Conservation (phyloP, 2,797 vertebrate genomes). For the Lycodopsis pacificus region DNA sequence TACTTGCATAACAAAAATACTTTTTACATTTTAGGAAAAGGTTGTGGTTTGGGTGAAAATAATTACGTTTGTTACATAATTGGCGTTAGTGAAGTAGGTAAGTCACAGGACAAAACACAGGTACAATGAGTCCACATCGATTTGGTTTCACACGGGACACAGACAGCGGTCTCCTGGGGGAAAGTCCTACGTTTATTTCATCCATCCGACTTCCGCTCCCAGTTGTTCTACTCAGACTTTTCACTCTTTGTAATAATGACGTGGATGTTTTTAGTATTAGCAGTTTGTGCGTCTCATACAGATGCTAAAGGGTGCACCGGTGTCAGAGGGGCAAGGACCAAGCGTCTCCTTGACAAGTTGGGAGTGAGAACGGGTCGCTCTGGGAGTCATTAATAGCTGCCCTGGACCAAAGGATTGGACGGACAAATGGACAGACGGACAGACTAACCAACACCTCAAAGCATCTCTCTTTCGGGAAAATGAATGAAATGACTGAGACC, state of each 20-base stretch:
- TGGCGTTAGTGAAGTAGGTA: background rate
- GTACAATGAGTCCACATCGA: background rate
- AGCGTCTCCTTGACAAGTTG: background rate
- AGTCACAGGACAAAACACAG: background rate
- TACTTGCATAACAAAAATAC: too few relatives aligned
- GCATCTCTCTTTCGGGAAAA: conserved; percentile 22
- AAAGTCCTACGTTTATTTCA: background rate
- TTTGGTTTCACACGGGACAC: background rate
- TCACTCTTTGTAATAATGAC: background rate
- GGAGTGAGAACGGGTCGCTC: background rate
- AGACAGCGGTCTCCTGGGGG: background rate
- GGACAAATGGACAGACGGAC: background rate
- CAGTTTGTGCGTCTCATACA: background rate
- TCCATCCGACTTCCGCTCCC: background rate
- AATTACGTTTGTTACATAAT: background rate
- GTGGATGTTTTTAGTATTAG: background rate
- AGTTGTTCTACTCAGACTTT: background rate
- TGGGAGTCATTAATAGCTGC: background rate
- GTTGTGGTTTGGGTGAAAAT: background rate
- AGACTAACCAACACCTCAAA: background rate
- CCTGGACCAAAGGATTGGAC: background rate
- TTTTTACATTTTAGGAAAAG: background rate
- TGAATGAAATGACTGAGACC: background rate
- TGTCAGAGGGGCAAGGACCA: background rate
- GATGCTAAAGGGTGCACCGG: background rate